Conservation (phyloP, 2,113 vertebrate species). For the Axis porcinus region DNA sequence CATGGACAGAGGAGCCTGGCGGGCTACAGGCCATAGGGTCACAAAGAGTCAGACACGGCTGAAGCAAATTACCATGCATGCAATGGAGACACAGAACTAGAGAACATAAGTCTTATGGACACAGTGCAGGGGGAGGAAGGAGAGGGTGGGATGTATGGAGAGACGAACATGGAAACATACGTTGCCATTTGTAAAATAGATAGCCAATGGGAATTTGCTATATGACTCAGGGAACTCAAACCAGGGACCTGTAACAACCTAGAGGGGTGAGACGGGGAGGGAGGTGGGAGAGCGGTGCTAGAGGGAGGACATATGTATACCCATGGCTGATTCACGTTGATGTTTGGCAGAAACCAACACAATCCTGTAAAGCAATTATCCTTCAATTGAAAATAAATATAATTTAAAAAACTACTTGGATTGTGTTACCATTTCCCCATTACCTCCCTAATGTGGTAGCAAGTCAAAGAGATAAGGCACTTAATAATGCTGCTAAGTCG, state of each 20-base stretch:
- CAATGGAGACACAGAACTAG: neutral
- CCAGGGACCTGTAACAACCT: neutral
- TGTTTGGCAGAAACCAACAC: neutral
- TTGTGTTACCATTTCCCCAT: neutral
- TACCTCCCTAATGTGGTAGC: neutral
- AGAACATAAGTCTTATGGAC: neutral
- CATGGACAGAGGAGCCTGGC: neutral
- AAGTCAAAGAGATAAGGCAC: neutral
- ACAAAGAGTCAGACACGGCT: neutral
- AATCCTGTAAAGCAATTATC: neutral
- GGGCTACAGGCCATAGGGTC: neutral
- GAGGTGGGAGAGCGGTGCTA: neutral
- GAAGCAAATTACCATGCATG: neutral
- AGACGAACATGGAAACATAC: neutral
- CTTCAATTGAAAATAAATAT: neutral
- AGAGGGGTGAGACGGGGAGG: neutral
- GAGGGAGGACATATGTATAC: neutral
- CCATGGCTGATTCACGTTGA: neutral
- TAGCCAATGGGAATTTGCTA: neutral
- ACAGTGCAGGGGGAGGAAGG: neutral
- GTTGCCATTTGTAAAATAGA: neutral
- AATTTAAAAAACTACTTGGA: neutral
- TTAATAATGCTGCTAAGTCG: neutral
- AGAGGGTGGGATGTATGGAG: neutral
- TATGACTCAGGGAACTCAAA: neutral